Percentiles rank a stretch among this genome's conserved stretches.
phyloP scores from a whole-genome alignment of 2,888 invertebrate genomes.

The Lapara coniferarum region DNA sequence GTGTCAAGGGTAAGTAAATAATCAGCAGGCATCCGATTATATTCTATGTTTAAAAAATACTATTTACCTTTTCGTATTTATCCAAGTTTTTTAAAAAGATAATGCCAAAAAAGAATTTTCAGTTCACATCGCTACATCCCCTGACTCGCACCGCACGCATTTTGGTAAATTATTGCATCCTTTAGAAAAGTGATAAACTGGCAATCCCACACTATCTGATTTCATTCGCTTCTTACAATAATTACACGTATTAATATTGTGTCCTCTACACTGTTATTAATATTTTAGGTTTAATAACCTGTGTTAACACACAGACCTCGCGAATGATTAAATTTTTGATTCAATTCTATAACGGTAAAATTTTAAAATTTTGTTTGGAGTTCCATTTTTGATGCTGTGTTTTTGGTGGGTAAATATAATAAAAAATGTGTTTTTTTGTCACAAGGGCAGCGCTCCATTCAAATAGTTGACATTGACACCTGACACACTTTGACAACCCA shows the following conservation, averaged over 20 bases:
- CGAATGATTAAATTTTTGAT: conserved; percentile 17
- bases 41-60: no score
- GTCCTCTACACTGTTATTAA: conserved; percentile 24
- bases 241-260: conserved; percentile 33
- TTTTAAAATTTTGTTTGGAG: neutral
- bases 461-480: no score
- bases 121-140: conserved; percentile 26
- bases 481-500: no score
- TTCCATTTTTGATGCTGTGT: neutral
- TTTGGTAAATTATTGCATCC: conserved; percentile 38
- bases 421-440: no score
- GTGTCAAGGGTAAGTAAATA: no score
- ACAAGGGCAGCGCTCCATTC: no score
- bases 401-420: neutral
- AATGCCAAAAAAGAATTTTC: no score
- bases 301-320: no score
- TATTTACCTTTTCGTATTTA: no score
- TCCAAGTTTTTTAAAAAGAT: no score
- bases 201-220: conserved; percentile 45
- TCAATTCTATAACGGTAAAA: neutral
- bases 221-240: conserved; percentile 41
- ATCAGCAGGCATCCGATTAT: no score
- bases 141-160: conserved; percentile 33
- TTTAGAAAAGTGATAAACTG: conserved; percentile 47
- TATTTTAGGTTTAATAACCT: conserved; percentile 27